Base-by-base conservation (phyloP, 1,140 invertebrate genomes). In the Panulirus ornatus region DNA sequence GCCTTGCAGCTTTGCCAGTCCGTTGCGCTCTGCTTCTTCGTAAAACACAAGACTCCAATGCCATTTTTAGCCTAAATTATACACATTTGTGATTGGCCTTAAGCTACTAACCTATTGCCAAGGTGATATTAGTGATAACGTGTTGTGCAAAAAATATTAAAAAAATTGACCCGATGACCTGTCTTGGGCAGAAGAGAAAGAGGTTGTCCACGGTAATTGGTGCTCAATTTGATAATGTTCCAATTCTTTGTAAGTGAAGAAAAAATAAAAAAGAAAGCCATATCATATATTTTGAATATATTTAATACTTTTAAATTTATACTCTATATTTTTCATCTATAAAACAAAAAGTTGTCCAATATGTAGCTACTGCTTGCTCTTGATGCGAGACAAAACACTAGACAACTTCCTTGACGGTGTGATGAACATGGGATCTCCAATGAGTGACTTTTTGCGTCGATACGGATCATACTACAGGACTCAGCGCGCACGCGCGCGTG, bases 211-310 rank as follows among this genome's bases (percentile, higher is more conserved):
- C n/a, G 51, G 63, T 78, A 88, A 89, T 89, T 81, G 88, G 88
- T 89, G 88, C 88, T 89, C 88, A 89, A 84, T 89, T 75, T 82
- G 88, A 89, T 70, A 47, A 47, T 89, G 88, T 89, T 89, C 81
- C 83, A 85, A 63, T 88, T 51, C 88, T 89, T 89, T 89, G 79
- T 89, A 89, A 89, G 79, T 71, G 63, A 88, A 86, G 81, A 88
- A 70, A 89, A 89, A 89, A 81, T 81, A 79, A 89, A 88, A 86
- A 88, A 88, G 79, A 89, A 89, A 89, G 88, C 88, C 88, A 89
- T 89, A 89, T 89, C 88, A 89, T 89, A 89, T 89, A 89, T 89
- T 89, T 89, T 89, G 88, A 89, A 89, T 89, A 89, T 89, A 89
- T 89, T 89, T 89, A 89, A 84, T 89, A 89, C 79, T 89, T 89